A percentile compares a stretch with the other conserved stretches of the same genome.
phyloP scores from a whole-genome alignment of 2,888 invertebrate species.

The Drosophila anomalata region DNA sequence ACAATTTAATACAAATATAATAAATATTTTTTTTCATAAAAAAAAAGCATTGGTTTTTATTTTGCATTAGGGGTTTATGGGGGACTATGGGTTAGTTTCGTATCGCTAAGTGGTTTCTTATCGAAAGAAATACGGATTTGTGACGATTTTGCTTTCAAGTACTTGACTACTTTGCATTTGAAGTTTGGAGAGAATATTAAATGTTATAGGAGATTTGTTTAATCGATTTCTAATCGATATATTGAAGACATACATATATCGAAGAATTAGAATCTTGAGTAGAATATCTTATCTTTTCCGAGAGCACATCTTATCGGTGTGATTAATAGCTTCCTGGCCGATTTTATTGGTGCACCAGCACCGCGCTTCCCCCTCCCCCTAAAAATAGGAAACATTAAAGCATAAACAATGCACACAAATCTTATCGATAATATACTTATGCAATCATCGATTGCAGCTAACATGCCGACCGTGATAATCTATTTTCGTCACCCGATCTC shows the following conservation, averaged over 20 bases:
- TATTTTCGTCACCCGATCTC: conserved; percentile 1
- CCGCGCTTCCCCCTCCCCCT: background rate
- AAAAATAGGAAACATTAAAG: background rate
- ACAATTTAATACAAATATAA: conserved; percentile 47
- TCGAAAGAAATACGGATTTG: background rate
- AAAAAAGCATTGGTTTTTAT: conserved; percentile 42
- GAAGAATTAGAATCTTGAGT: background rate
- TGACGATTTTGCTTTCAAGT: background rate
- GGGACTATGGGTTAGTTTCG: background rate
- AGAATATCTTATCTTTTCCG: background rate
- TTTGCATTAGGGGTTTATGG: background rate
- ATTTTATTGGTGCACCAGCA: background rate
- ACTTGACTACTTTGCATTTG: background rate
- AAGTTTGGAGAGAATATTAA: background rate
- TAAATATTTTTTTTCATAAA: conserved; percentile 57
- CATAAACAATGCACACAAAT: conserved; percentile 8
- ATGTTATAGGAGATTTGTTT: background rate
- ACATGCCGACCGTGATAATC: conserved; percentile 10
- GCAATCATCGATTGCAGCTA: background rate
- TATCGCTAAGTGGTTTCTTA: background rate
- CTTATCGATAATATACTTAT: background rate
- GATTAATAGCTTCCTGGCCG: conserved; percentile 24
- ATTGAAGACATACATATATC: background rate
- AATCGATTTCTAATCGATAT: background rate
- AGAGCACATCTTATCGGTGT: conserved; percentile 2